Base-by-base conservation (phyloP, 2,888 invertebrate genomes). In the Lasiommata megera region DNA sequence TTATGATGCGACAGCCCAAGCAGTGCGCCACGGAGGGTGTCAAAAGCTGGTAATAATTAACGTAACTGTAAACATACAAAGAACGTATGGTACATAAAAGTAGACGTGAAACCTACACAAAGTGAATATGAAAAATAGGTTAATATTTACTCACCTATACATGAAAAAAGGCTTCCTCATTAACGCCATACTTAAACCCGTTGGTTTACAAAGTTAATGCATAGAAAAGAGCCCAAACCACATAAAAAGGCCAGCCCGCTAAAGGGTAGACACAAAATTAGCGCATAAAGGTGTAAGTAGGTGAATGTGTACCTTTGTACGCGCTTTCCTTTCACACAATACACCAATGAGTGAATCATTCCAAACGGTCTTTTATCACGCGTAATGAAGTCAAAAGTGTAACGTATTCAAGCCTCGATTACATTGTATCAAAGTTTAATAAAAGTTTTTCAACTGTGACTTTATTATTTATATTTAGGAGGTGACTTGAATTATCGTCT, bases 241-340 rank as follows among this genome's bases (percentile, higher is more conserved):
- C 41, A 57, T 57, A 56, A 57, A 60, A 57, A 57, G 38, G 41
- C 18, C 8, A 16, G 52, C 50, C 34, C 37, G 40, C 50, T 52
- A 50, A 55, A 52, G 51, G 52, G 36, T 44, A 48, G 61, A 46
- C 51, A 58, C 58, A 58, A 58, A 61, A 61, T 58, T 55, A 29
- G 55, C 29, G 51, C 46, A 52, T 46, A 41, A 52, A 55, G 52
- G 46, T 28, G 43, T 53, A 23, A 53, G 58, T 53, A 58, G 52
- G 55, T 48, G 55, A 61, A 55, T 58, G 53, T 52, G 17, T 51
- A 40, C 46, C 55, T 58, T 55, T 61, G 48, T 44, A 38, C 47
- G 38, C 23, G 29, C 37, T 48, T 31, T 34, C 40, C 47, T 47
- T 57, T 55, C 37, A 43, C 52, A 53, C 38, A 36, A n/a, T n/a